These are phyloP conservation scores for Strix aluco DNA, from an alignment of 2,113 vertebrate species.

Conservation along the genomic window DNA sequence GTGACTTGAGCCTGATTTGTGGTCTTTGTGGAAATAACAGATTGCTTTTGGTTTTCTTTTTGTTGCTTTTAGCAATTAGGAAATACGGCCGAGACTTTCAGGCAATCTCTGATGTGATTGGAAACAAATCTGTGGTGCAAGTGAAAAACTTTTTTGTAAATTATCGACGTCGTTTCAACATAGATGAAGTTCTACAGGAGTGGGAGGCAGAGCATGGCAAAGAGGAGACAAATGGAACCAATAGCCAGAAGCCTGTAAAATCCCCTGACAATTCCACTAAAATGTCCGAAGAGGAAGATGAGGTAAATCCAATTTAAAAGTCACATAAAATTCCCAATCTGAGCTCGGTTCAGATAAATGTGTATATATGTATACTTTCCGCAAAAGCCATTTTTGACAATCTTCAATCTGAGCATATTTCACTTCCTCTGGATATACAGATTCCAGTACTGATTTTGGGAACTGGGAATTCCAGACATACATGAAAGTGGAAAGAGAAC, in stretches of 20 bases:
- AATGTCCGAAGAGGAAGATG: constrained; percentile 82
- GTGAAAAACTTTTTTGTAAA: constrained; percentile 99
- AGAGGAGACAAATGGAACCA: constrained; percentile 79
- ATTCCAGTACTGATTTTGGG: not conserved
- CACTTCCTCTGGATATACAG: not conserved
- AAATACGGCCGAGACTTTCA: constrained; percentile 96
- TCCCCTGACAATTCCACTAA: constrained; percentile 81
- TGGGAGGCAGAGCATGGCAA: constrained; percentile 96
- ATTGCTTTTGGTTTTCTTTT: not conserved
- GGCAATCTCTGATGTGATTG: constrained; percentile 97
- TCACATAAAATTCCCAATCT: not conserved
- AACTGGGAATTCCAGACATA: not conserved
- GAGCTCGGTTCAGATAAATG: not conserved
- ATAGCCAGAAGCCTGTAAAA: constrained; percentile 82
- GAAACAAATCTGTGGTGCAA: constrained; percentile 97
- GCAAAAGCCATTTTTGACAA: not conserved
- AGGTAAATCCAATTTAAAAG: constrained; percentile 72
- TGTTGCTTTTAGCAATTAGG: constrained; percentile 85
- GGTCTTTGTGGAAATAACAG: constrained; percentile 13
- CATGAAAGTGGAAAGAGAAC: not conserved
- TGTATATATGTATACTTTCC: not conserved
- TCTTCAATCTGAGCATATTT: not conserved
- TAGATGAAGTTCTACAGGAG: constrained; percentile 96
- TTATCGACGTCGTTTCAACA: constrained; percentile 95
- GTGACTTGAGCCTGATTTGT: not conserved